Evolutionary conservation across 2,888 invertebrate species (phyloP).

Genomic region (Pammene fasciana): DNA sequence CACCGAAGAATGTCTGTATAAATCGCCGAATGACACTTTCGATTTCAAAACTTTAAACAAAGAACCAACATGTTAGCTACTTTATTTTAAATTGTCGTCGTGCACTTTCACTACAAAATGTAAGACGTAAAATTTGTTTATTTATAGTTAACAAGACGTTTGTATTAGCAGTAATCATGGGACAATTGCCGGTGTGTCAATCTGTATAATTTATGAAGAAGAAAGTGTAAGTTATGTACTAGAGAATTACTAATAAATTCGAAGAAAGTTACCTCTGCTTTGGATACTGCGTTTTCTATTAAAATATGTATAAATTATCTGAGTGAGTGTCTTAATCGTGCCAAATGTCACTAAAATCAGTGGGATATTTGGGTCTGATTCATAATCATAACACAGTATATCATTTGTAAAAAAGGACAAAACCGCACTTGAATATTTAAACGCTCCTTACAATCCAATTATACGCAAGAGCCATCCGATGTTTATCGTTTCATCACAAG

Average conservation of each 20-base stretch:
- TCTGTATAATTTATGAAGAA: neutral
- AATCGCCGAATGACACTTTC: constrained; percentile 49
- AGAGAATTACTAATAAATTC: neutral
- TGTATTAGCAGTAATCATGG: constrained; percentile 3
- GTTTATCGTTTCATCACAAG: constrained; percentile 44
- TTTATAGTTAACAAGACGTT: constrained; percentile 66
- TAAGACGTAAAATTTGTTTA: constrained; percentile 61
- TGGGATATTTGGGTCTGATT: too few relatives aligned
- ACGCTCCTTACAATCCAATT: constrained; percentile 42
- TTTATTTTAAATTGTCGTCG: constrained; percentile 53
- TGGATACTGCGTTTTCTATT: neutral
- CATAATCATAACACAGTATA: too few relatives aligned
- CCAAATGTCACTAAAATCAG: too few relatives aligned
- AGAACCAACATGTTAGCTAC: constrained; percentile 52
- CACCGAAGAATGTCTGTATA: constrained; percentile 43
- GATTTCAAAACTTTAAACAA: constrained; percentile 48
- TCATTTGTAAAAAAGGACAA: neutral
- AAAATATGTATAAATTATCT: too few relatives aligned
- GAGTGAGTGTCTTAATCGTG: too few relatives aligned
- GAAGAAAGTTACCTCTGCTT: neutral
- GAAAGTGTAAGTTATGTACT: neutral
- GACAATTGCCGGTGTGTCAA: neutral
- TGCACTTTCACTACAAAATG: constrained; percentile 61
- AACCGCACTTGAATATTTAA: constrained; percentile 13
- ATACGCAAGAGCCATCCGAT: constrained; percentile 43